Base-by-base conservation (phyloP, 1,140 invertebrate genomes). In the Tetragonula clypearis region DNA sequence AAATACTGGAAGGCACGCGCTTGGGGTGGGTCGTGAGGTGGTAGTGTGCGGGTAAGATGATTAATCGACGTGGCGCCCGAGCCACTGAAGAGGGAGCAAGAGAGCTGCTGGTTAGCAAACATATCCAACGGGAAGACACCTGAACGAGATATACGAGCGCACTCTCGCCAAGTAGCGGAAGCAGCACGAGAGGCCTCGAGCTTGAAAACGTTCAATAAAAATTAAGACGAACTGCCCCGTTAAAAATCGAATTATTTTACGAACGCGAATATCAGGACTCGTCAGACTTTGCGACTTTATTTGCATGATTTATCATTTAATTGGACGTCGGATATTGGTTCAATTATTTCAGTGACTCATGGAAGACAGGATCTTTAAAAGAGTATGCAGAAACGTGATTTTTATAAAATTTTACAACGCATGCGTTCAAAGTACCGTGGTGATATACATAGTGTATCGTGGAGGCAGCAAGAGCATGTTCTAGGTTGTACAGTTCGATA, bases 71-170 rank as follows among this genome's bases (percentile, higher is more conserved):
- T 56, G 23, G 21, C 17, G 56, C 19, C 41, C 6, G n/a, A 26
- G 72, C 17, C 26, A 41, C 12, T 19, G 69, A 49, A 60, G 21
- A 69, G 60, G 21, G 68, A 76, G n/a, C 8, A 19, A 30, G 73
- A 53, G 41, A 35, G 62, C 15, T 60, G 56, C 72, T 35, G 68
- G 66, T 8, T 82, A 71, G 89, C 89, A 90, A 90, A 90, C 88
- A 86, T 82, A 82, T 91, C 74, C 78, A 78, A 72, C 77, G 69
- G 69, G 72, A 86, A 90, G 86, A 88, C 72, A 88, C 82, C 87
- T 88, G 87, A 88, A 86, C 58, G 82, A 90, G 86, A 90, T 90
- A 82, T 90, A 90, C 73, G 89, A 88, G 79, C 49, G 68, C 77
- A 90, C 86, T 90, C 90, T 88, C 83, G 76, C 85, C 72, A n/a